Base-by-base conservation (phyloP, 2,888 invertebrate genomes). In the Poecilus cupreus region DNA sequence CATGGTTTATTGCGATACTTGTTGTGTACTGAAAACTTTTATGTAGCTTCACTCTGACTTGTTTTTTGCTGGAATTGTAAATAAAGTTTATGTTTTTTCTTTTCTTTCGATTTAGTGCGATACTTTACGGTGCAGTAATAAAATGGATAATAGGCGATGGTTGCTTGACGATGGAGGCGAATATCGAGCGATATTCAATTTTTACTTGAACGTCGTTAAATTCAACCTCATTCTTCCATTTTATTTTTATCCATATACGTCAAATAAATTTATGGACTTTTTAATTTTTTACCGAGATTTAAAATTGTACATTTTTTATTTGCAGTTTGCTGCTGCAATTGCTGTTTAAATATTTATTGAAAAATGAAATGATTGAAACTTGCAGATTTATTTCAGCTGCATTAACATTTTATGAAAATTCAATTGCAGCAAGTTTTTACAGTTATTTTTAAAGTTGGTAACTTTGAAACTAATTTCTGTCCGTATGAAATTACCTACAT, bases 71-170 rank as follows among this genome's bases (percentile, higher is more conserved):
- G 10, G 37, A 77, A 77, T 60, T 77, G 24, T 77, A 77, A 60
- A 43, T 77, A 60, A 43, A 77, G 20, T 77, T 77, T 46, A 60
- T 22, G 46, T 77, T 60, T 77, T 77, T 75, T 51, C 43, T 72
- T 68, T 72, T 76, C 57, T 60, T 64, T 43, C 46, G 24, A 64
- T 77, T 77, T 77, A 77, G 18, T 76, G n/a, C 77, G 22, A 77
- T 77, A 60, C 64, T 77, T 77, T 60, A 60, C 54, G 77, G 60
- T 46, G 8, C 2, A 24, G 77, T 64, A 60, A 77, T 64, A 60
- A 77, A 76, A 57, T n/a, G 54, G 43, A 77, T 46, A 51, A 20
- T 72, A 46, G 46, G 46, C 46, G 5, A 75, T 75, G 75, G 75
- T 46, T 46, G 43, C 43, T 60, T 24, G 24, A 13, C 18, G 72